phyloP scores from a whole-genome alignment of 2,888 invertebrate species.

The Dolichopus griseipennis region DNA sequence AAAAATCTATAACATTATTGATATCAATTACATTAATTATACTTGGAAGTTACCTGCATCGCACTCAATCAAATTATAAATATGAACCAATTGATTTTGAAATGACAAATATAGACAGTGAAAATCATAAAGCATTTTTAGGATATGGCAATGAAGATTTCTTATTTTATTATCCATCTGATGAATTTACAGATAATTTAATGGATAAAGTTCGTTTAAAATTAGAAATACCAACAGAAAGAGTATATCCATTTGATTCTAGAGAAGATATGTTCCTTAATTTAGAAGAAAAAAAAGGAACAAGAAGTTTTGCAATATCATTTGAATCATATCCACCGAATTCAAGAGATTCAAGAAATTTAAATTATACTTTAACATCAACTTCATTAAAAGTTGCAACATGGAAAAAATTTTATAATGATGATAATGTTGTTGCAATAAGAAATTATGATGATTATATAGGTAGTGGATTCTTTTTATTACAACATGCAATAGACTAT shows the following conservation, averaged over 20 bases:
- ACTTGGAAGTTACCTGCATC: not conserved
- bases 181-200: slow-evolving; percentile 24
- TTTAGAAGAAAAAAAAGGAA: slow-evolving; percentile 30
- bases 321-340: slow-evolving; percentile 26
- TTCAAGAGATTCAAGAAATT: slow-evolving; percentile 25
- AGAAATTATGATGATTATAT: slow-evolving; percentile 42
- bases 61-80: not conserved
- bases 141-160: not conserved
- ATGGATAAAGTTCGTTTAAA: slow-evolving; percentile 31
- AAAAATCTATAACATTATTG: not conserved
- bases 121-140: not conserved
- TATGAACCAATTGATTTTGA: not conserved
- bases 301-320: slow-evolving; percentile 32
- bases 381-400: slow-evolving; percentile 38
- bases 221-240: slow-evolving; percentile 26
- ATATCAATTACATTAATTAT: not conserved
- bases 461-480: slow-evolving; percentile 46
- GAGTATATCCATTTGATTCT: slow-evolving; percentile 22
- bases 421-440: slow-evolving; percentile 32
- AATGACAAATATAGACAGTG: not conserved
- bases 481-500: slow-evolving; percentile 54
- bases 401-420: slow-evolving; percentile 34
- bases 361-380: slow-evolving; percentile 47
- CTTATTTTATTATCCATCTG: slow-evolving; percentile 25
- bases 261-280: slow-evolving; percentile 27